Evolutionary conservation across 2,797 vertebrate genomes (phyloP), one percentile per base, ranked within the genome.

Genomic region (Enteromius argenteus): DNA sequence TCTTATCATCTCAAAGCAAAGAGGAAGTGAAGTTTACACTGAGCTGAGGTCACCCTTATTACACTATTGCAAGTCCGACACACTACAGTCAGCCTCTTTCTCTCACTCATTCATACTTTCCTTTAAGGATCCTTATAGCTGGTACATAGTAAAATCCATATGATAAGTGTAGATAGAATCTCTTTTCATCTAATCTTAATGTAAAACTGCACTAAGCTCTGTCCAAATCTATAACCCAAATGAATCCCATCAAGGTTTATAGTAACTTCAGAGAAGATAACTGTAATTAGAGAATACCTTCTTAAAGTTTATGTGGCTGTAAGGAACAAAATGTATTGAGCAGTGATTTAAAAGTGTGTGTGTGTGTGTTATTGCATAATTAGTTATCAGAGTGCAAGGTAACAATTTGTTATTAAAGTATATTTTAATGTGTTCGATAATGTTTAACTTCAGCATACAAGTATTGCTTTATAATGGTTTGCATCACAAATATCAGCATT

Each of bases 11-110:
- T 81, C 93, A 89, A 91, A 93, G 91, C 89, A 89, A 86, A 94
- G 88, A 84, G 95, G 95, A 95, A 95, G 94, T 90, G 88, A 91
- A 93, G 94, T 94, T 95, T 93, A 93, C 93, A 90, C 79, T 83
- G 87, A 83, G 56, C 44, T 72, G 81, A 89, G 80, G 86, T 86
- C 83, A 87, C 64, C 51, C 49, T 69, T 80, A 56, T 78, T 62
- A 66, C 73, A 76, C 4, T 27, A 60, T 84, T 49, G 72, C 23
- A 51, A 86, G 37, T 58, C 66, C 21, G 71, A 85, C 42, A 66
- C 5, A 4, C 60, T 49, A 74, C 17, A 60, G 11, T 27, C 46
- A 17, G 21, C 3, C 62, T 69, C 51, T 69, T 46, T 46, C 35
- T 69, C 49, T 53, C 71, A 13, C 75, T 88, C 80, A 84, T 72